Base-by-base conservation (phyloP, 2,113 vertebrate genomes). In the Pangasianodon gigas region DNA sequence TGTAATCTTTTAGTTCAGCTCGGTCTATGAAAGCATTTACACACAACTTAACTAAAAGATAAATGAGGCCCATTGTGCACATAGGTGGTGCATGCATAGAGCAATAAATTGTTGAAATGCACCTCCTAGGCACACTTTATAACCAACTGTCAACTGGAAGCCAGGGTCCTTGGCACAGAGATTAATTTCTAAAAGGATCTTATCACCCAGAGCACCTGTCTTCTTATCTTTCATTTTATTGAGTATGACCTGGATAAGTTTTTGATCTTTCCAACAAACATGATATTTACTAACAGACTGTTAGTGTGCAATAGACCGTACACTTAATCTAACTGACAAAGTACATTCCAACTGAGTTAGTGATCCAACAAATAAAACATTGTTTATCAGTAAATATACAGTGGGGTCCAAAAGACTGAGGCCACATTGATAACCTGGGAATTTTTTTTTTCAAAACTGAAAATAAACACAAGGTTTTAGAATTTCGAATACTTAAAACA, bases 171-270 rank as follows among this genome's bases (percentile, higher is more conserved):
- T 24, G 16, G 82, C 85, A 62, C 69, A 84, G 14, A 44, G 75
- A 85, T 85, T 91, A 85, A 89, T 24, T 86, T 86, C 91, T 24
- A 41, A 56, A 88, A 21, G 58, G 65, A 80, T 11, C 3, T 88
- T 92, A 92, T 46, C 13, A 69, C 56, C 51, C 46, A 26, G 29
- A 79, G 84, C 88, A 91, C 90, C 88, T 91, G 87, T 52, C 48
- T 75, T 84, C 54, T 62, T 89, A 56, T 79, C 77, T 75, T 84
- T 84, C 21, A 44, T 79, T 60, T 74, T 71, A 89, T 87, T 51
- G 84, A 87, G 1, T 67, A 88, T 79, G 37, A 24, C 21, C 32
- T 74, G 24, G 29, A 6, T 4, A 41, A 24, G 51, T 86, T 88
- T 46, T 46, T 37, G 48, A 84, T 58, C 32, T 9, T 52, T 69